These are phyloP conservation scores for Chrysolina americana DNA, from an alignment of 2,888 invertebrate species.

Conservation along the genomic window DNA sequence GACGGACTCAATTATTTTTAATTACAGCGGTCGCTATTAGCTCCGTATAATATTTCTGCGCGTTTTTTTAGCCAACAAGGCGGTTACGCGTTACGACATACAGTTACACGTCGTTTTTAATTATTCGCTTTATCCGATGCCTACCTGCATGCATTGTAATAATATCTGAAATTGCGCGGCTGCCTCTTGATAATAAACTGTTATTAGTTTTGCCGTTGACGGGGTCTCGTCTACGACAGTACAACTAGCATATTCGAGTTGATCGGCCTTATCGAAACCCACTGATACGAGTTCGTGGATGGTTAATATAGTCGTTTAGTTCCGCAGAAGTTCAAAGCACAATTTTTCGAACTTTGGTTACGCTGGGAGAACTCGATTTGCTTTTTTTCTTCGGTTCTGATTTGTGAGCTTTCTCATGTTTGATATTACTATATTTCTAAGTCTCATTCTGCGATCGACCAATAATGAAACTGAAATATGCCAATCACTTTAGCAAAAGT, in stretches of 20 bases:
- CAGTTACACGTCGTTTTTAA: conserved; percentile 32
- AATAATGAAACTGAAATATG: no score
- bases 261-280: no score
- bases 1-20: neutral
- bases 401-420: no score
- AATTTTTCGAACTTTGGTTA: neutral
- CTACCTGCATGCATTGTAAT: conserved; percentile 31
- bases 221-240: neutral
- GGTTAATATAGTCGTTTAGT: neutral
- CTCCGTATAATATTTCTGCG: neutral
- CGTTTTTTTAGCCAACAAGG: neutral
- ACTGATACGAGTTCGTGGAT: no score
- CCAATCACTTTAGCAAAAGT: no score
- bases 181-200: neutral
- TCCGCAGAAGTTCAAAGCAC: neutral
- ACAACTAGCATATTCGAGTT: no score
- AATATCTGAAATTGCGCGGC: conserved; percentile 27
- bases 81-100: neutral
- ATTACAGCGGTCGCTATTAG: neutral
- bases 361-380: neutral
- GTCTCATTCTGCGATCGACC: no score
- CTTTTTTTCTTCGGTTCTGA: no score
- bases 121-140: conserved; percentile 31
- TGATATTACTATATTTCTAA: no score
- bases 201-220: neutral